Percentiles rank a stretch among this genome's conserved stretches.
Evolutionary conservation across 2,797 vertebrate genomes (phyloP).

Genomic region (Acanthornis magna): DNA sequence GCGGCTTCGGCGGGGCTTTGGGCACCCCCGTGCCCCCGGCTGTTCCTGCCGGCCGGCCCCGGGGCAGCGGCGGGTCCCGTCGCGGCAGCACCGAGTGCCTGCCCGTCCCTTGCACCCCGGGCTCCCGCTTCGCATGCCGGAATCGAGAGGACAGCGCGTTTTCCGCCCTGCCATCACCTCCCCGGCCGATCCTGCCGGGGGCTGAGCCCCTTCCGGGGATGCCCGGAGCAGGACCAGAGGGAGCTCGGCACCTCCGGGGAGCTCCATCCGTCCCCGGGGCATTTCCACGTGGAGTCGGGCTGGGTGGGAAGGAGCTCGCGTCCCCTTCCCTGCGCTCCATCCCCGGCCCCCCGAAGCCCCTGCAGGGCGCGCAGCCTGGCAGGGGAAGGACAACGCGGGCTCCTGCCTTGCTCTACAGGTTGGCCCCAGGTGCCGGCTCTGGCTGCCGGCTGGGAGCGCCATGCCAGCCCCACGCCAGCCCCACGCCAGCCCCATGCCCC

Average conservation of each 20-base stretch:
- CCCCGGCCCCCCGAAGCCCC: neutral
- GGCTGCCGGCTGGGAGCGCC: neutral
- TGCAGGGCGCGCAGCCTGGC: neutral
- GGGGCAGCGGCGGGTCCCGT: neutral
- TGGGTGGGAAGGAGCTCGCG: neutral
- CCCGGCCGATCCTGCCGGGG: neutral
- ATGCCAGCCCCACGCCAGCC: neutral
- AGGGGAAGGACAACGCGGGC: neutral
- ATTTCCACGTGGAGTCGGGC: neutral
- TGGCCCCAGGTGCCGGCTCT: neutral
- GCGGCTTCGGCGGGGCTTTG: neutral
- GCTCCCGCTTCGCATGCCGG: neutral
- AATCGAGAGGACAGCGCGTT: neutral
- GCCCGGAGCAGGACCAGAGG: neutral
- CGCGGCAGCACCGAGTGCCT: neutral
- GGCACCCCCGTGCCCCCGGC: neutral
- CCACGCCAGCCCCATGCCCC: neutral
- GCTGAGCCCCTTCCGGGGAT: neutral
- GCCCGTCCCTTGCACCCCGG: neutral
- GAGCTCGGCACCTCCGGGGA: neutral
- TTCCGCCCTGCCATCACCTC: neutral
- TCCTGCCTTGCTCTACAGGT: conserved; percentile 24
- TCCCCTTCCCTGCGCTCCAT: neutral
- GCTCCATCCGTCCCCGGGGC: neutral
- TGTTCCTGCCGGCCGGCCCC: neutral